Percentiles rank a stretch among this genome's conserved stretches.
These are phyloP conservation scores for Chlamydotis undulata DNA, from an alignment of 2,113 vertebrate genomes.

Conservation along the genomic window DNA sequence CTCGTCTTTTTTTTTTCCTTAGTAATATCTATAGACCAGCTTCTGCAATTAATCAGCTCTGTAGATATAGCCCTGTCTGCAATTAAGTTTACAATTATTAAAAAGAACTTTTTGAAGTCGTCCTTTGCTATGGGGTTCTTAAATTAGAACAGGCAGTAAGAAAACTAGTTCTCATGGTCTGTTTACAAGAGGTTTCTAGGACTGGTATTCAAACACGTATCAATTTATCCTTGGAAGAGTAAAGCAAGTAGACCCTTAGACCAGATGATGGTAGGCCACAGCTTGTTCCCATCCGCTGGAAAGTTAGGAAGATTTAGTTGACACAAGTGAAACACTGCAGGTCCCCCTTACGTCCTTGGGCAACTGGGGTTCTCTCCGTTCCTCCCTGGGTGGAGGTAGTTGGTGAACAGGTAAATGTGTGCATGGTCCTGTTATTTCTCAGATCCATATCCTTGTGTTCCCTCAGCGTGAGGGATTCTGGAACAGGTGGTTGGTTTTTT, in stretches of 20 bases:
- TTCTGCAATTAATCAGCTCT: neutral
- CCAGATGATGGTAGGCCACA: neutral
- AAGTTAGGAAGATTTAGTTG: neutral
- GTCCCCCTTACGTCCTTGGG: neutral
- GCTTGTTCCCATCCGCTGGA: neutral
- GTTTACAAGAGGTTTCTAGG: neutral
- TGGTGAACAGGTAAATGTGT: neutral
- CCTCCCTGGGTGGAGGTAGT: neutral
- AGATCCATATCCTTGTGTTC: neutral
- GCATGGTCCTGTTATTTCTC: neutral
- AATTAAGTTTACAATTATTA: neutral
- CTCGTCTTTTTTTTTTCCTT: neutral
- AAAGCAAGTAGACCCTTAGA: neutral
- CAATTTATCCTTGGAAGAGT: neutral
- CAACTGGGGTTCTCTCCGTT: neutral
- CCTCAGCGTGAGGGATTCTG: neutral
- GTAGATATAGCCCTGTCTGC: neutral
- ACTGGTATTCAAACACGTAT: neutral
- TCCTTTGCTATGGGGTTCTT: neutral
- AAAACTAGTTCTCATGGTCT: neutral
- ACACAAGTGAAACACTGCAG: neutral
- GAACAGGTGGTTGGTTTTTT: neutral
- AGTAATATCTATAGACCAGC: neutral
- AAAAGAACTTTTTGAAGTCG: neutral
- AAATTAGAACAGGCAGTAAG: neutral